These are phyloP conservation scores for Condylura cristata DNA, from an alignment of 2,113 vertebrate genomes.

Conservation along the genomic window DNA sequence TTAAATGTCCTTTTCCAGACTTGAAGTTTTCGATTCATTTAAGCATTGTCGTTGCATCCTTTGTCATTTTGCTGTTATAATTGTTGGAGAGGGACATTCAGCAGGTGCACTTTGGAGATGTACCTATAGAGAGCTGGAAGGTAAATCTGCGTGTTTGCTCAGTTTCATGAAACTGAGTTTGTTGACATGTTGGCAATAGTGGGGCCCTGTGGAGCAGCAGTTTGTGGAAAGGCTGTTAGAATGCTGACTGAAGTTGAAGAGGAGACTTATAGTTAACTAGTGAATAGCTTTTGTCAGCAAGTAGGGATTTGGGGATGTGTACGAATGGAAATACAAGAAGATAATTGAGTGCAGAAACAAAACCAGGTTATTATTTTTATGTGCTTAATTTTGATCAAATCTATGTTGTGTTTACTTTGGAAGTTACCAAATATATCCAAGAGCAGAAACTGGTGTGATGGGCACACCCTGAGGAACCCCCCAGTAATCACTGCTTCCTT, in stretches of 20 bases:
- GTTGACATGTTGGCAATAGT: not conserved
- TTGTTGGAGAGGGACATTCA: not conserved
- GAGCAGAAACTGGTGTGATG: not conserved
- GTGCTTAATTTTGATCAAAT: not conserved
- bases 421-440: not conserved
- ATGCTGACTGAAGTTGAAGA: not conserved
- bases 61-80: not conserved
- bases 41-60: not conserved
- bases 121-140: not conserved
- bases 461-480: not conserved
- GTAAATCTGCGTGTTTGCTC: not conserved
- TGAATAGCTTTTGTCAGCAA: not conserved
- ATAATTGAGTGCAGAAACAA: not conserved
- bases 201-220: not conserved
- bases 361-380: not conserved
- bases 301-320: not conserved
- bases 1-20: constrained; percentile 42
- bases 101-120: not conserved
- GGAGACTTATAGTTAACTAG: not conserved
- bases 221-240: not conserved
- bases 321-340: not conserved
- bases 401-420: not conserved
- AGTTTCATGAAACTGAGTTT: constrained; percentile 48
- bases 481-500: not conserved
- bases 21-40: constrained; percentile 17